These are phyloP conservation scores for Cygnus olor DNA, from an alignment of 2,797 vertebrate species.

Conservation along the genomic window DNA sequence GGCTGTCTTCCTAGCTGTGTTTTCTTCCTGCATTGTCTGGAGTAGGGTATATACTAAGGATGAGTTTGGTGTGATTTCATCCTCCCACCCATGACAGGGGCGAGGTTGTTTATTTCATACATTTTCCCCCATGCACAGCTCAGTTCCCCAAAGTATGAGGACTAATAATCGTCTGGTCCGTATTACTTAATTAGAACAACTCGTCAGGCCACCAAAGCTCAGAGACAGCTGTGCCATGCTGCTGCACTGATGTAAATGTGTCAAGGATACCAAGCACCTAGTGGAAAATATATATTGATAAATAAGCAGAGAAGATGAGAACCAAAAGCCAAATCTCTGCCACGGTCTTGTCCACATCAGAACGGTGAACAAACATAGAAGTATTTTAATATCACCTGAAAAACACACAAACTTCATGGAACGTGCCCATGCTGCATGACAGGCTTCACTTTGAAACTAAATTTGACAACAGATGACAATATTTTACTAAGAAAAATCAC, in stretches of 20 bases:
- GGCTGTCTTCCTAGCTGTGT: accelerated
- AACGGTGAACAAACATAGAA: neutral
- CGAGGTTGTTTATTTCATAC: neutral
- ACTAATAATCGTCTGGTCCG: neutral
- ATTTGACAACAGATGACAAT: neutral
- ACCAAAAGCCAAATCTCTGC: neutral
- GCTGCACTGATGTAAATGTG: neutral
- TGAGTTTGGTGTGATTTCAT: neutral
- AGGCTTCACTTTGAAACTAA: neutral
- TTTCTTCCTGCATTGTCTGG: neutral
- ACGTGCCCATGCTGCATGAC: neutral
- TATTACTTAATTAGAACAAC: neutral
- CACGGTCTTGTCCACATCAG: neutral
- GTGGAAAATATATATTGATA: neutral
- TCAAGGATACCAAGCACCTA: neutral
- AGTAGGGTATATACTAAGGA: neutral
- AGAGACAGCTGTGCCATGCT: neutral
- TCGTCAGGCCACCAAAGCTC: neutral
- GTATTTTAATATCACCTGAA: neutral
- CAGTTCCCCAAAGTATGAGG: neutral
- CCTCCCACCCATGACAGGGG: neutral
- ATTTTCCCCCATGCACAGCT: neutral
- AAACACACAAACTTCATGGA: neutral
- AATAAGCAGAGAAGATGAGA: neutral
- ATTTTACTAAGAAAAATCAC: neutral